Percentiles rank a stretch among this genome's conserved stretches.
phyloP scores from a whole-genome alignment of 2,888 invertebrate genomes.

The Spialia ferax region DNA sequence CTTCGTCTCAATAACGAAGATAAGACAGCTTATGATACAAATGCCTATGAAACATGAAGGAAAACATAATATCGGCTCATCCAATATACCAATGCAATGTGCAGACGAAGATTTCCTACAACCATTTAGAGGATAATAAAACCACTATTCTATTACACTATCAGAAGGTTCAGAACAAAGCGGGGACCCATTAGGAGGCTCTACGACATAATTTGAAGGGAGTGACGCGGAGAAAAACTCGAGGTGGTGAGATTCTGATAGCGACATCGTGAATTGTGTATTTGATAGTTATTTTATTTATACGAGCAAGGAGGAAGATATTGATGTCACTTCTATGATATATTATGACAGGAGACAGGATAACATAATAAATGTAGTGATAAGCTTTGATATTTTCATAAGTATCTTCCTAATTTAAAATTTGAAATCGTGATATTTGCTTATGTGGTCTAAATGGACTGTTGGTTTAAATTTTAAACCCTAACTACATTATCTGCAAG shows the following conservation, averaged over 20 bases:
- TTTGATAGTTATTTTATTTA: conserved; percentile 19
- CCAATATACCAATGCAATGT: neutral
- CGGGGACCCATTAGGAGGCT: conserved; percentile 27
- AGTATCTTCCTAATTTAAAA: too few relatives aligned
- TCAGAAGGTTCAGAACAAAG: conserved; percentile 18
- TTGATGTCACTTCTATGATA: neutral
- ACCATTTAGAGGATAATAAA: conserved; percentile 21
- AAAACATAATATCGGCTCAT: neutral
- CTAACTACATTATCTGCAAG: too few relatives aligned
- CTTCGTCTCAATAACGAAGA: too few relatives aligned
- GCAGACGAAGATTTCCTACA: conserved; percentile 4
- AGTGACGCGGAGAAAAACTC: conserved; percentile 17
- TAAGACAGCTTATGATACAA: too few relatives aligned
- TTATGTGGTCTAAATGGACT: too few relatives aligned
- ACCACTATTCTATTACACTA: conserved; percentile 24
- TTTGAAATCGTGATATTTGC: too few relatives aligned
- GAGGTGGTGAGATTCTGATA: conserved; percentile 5
- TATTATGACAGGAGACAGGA: neutral
- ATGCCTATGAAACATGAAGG: too few relatives aligned
- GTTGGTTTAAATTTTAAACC: too few relatives aligned
- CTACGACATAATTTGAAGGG: conserved; percentile 34
- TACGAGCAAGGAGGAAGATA: neutral
- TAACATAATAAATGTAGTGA: too few relatives aligned
- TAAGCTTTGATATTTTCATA: too few relatives aligned
- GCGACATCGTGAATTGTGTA: conserved; percentile 9